A percentile compares a stretch with the other conserved stretches of the same genome.
phyloP scores from a whole-genome alignment of 2,113 vertebrate genomes.

The Axis porcinus region DNA sequence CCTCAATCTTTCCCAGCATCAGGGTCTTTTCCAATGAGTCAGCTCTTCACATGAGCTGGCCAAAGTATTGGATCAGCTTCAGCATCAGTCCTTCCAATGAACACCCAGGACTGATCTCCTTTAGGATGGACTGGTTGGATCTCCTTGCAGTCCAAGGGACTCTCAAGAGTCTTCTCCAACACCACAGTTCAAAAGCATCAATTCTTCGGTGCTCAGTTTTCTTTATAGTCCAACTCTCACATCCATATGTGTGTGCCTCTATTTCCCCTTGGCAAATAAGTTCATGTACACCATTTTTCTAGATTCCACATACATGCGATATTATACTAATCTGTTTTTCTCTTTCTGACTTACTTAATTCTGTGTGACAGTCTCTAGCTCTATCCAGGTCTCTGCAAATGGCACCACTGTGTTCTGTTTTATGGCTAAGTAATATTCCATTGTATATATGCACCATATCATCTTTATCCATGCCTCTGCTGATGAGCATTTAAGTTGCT shows the following conservation, averaged over 20 bases:
- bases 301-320: not conserved
- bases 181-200: no score
- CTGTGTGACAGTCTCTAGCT: not conserved
- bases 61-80: no score
- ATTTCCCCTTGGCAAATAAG: not conserved
- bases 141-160: no score
- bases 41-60: no score
- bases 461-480: not conserved
- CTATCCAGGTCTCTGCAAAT: not conserved
- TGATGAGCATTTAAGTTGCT: not conserved
- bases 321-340: not conserved
- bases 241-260: not conserved
- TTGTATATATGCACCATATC: not conserved
- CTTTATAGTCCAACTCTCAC: no score
- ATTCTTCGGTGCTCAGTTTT: no score
- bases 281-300: not conserved
- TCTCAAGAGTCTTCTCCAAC: no score
- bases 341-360: not conserved
- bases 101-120: no score
- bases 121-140: no score
- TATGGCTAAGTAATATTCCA: not conserved
- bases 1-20: no score
- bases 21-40: no score
- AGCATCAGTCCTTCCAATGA: no score
- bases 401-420: not conserved